These are phyloP conservation scores for Leptura quadrifasciata DNA, from an alignment of 2,888 invertebrate genomes.

Conservation along the genomic window DNA sequence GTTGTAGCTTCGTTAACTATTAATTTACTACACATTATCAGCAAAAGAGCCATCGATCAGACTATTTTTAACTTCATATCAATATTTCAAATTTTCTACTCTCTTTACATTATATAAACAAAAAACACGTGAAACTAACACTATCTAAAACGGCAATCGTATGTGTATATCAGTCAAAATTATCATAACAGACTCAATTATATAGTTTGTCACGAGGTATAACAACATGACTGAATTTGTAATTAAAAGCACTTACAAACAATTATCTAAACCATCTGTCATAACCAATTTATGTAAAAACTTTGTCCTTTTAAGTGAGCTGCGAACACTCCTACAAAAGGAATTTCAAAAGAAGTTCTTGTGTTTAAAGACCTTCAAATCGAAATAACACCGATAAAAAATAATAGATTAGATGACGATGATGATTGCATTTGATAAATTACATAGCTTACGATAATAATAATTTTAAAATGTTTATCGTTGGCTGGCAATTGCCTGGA, in stretches of 20 bases:
- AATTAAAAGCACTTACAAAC: background rate
- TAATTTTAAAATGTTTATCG: background rate
- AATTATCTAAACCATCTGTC: constrained; percentile 24
- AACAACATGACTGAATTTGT: background rate
- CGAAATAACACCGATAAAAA: background rate
- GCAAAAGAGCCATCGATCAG: too few species aligned
- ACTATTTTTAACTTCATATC: too few species aligned
- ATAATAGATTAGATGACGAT: background rate
- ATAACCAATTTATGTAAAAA: background rate
- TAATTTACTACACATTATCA: too few species aligned
- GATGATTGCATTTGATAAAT: background rate
- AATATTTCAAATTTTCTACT: too few species aligned
- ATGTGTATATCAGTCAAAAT: background rate
- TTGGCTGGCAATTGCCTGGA: background rate
- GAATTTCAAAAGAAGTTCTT: background rate
- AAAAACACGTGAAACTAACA: background rate
- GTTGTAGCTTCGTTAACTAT: too few species aligned
- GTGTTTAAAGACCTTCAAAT: constrained; percentile 2
- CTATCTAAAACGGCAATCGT: background rate
- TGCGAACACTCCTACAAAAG: constrained; percentile 5
- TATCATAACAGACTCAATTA: background rate
- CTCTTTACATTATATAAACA: background rate
- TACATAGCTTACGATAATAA: background rate
- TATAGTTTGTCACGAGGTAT: background rate
- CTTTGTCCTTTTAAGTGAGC: constrained; percentile 5